Evolutionary conservation across 1,140 invertebrate genomes (phyloP), one percentile per base, ranked within the genome.

Genomic region (Dreissena polymorpha): DNA sequence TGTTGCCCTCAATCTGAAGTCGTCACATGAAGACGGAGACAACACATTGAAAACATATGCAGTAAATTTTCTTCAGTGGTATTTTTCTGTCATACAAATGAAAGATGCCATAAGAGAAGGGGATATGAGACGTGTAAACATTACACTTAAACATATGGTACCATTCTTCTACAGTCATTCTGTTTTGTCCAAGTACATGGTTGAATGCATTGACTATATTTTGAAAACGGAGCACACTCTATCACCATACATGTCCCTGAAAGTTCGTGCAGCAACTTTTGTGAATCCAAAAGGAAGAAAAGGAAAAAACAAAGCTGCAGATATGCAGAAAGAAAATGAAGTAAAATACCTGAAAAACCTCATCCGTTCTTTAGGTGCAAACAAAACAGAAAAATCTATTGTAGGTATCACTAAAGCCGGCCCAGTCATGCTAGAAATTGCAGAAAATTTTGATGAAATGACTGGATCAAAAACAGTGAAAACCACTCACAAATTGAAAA

Each of bases 191-290:
- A 85, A 85, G 60, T 86, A 86, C 60, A 18, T 85, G 10, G 63
- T 57, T 0, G 78, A 86, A 69, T 82, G 83, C 72, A 85, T 86
- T 65, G 85, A 86, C 29, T 86, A 71, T 39, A 86, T 86, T 50
- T 55, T 86, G 14, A 86, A 86, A 29, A 86, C 85, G 21, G 77
- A 84, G 60, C 27, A 76, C 69, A 23, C 39, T 55, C 39, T 39
- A 2, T 68, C 21, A 16, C 21, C 29, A 39, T 27, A 60, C 21
- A 50, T 79, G 16, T 12, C 80, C 57, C 49, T 86, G 8, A 67
- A 57, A 39, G 81, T 86, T 10, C 57, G 68, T 29, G 39, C 69
- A 49, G 69, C 13, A 60, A 73, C 85, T 18, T 83, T 83, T 79
- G 76, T 86, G 1, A 86, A 86, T 55, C 25, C 57, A 39, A 64